Base-by-base conservation (phyloP, 2,888 invertebrate genomes). In the Drosophila mimica region DNA sequence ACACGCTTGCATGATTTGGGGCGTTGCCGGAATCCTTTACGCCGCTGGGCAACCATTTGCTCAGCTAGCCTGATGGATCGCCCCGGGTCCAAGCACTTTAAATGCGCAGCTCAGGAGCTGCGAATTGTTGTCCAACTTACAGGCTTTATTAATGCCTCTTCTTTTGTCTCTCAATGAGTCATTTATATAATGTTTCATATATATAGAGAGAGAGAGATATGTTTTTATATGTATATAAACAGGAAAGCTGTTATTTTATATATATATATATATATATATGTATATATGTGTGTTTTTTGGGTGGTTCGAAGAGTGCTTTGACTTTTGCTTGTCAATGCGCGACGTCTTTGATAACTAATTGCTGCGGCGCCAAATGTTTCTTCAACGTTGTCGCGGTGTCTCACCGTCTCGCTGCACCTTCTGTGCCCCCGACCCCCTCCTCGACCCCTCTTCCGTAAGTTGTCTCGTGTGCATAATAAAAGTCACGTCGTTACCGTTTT, bases 321-420 rank as follows among this genome's bases (percentile, higher is more conserved):
- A 87, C 90, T 90, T 88, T 76, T 80, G 90, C 80, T 83, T 87
- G 90, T 87, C 90, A 87, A 88, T 80, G 90, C 71, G 82, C 90
- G 89, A 83, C 83, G 87, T 83, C 87, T 83, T 88, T 86, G 87
- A 87, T 87, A 87, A 87, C 87, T 90, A 87, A 87, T 87, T 90
- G 87, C 87, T 80, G 66, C 83, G 87, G 87, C 90, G 87, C 87
- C 87, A 86, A 87, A 88, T 86, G 83, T 76, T 83, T 81, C 76
- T 74, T 53, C 64, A 54, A 30, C 33, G 48, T 40, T 56, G 61
- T 65, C 34, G 20, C 28, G 31, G 52, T 72, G 56, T 70, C 70
- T 57, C 49, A 31, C 57, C 57, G 57, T 70, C 70, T 57, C 54
- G 65, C 59, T 60, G 65, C 66, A 53, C 40, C 65, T 25, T 66